Percentiles rank a stretch among this genome's conserved stretches.
phyloP scores from a whole-genome alignment of 37 sponge, comb jelly and placozoan species.

The Halichondria panicea region DNA sequence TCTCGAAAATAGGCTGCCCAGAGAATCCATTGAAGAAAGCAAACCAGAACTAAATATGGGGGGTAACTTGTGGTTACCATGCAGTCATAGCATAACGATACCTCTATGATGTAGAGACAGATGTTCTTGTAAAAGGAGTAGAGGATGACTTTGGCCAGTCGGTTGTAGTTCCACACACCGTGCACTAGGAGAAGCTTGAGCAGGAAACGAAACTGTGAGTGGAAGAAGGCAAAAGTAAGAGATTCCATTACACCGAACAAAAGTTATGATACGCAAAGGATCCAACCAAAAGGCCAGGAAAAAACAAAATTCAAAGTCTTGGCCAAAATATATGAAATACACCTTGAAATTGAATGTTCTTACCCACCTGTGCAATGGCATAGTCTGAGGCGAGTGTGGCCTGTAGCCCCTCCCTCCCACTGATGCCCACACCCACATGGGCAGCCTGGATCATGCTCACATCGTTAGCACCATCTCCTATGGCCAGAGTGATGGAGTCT shows the following conservation, averaged over 20 bases:
- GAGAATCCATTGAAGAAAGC: slow-evolving; percentile 79
- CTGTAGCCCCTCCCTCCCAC: slow-evolving; percentile 87
- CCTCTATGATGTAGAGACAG: slow-evolving; percentile 75
- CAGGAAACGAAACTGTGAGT: slow-evolving; percentile 77
- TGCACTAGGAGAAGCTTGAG: slow-evolving; percentile 83
- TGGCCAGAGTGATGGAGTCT: slow-evolving; percentile 76
- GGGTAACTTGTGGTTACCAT: too few relatives aligned
- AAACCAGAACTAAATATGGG: slow-evolving; percentile 90
- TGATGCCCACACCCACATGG: slow-evolving; percentile 86
- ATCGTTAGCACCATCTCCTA: slow-evolving; percentile 93
- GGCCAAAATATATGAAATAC: too few relatives aligned
- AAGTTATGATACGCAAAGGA: not conserved
- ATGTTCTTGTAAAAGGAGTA: slow-evolving; percentile 98
- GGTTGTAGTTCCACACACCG: slow-evolving; percentile 87
- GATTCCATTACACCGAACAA: not conserved
- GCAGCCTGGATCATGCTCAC: slow-evolving; percentile 92
- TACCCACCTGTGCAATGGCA: slow-evolving; percentile 71
- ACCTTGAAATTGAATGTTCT: too few relatives aligned
- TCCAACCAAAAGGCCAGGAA: too few relatives aligned
- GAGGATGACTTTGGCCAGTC: slow-evolving; percentile 75
- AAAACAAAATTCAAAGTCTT: too few relatives aligned
- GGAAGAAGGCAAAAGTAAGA: not conserved
- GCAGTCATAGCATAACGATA: too few relatives aligned
- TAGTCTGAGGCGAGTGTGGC: slow-evolving; percentile 87
- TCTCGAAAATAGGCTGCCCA: slow-evolving; percentile 85